phyloP scores from a whole-genome alignment of 2,888 invertebrate species.

The Pemphredon lugubris region DNA sequence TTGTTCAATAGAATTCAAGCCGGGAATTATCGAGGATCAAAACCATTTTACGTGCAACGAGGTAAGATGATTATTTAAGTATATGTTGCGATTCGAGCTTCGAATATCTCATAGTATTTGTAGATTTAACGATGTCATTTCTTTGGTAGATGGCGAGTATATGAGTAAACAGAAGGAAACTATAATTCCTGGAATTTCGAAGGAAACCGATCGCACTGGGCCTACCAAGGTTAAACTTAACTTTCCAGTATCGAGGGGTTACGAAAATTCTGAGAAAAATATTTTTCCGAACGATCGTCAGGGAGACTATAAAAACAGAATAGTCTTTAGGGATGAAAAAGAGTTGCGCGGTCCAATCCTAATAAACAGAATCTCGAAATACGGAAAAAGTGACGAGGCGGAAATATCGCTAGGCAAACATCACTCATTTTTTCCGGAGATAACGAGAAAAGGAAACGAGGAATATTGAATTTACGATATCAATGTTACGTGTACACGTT shows the following conservation, averaged over 20 bases:
- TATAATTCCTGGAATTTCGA: too few species aligned
- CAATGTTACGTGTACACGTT: too few species aligned
- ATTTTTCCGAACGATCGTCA: not conserved
- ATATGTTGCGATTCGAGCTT: too few species aligned
- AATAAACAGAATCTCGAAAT: constrained; percentile 18
- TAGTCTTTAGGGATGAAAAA: constrained; percentile 41
- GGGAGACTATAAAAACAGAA: not conserved
- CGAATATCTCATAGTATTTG: too few species aligned
- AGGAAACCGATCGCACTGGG: too few species aligned
- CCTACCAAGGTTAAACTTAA: too few species aligned
- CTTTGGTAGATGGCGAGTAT: too few species aligned
- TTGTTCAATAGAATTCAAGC: constrained; percentile 83
- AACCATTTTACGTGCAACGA: not conserved
- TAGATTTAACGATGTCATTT: too few species aligned
- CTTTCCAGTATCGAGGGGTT: too few species aligned
- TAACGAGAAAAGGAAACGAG: constrained; percentile 27
- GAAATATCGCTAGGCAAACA: not conserved
- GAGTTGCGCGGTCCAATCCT: not conserved
- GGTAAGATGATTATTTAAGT: constrained; percentile 29
- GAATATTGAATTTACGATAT: too few species aligned
- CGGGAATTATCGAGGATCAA: not conserved
- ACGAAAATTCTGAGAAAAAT: not conserved
- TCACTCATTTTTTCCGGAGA: constrained; percentile 41
- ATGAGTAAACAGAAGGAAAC: too few species aligned
- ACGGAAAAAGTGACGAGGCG: not conserved